Base-by-base conservation (phyloP, 2,113 vertebrate genomes). In the Podocnemis expansa region DNA sequence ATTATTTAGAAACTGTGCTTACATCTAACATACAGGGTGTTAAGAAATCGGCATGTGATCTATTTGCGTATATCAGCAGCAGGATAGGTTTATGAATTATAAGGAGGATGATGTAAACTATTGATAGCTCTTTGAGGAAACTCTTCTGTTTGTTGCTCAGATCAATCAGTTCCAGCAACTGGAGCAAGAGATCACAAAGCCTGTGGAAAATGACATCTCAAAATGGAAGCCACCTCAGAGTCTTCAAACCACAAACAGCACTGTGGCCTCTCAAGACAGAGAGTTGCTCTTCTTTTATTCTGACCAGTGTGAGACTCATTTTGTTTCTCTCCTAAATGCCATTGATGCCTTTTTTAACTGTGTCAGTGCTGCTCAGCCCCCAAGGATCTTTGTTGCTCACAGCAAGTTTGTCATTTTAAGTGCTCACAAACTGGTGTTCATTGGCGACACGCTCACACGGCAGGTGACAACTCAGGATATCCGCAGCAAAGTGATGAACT, bases 381-480 rank as follows among this genome's bases (percentile, higher is more conserved):
- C 99, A 0, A 98, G 99, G 31, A 99, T 99, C 98, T 99, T 99
- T 0, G 99, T 99, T 41, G 99, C 99, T 0, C 99, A 99, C 97
- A 99, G 99, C 98, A 99, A 99, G 73, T 99, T 99, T 31, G 99
- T 99, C 96, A 99, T 99, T 91, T 97, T 99, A 90, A 99, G 99
- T 1, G 99, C 99, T 6, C 99, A 99, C 98, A 99, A 99, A 97
- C 99, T 99, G 6, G 99, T 99, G 21, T 99, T 99, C 98, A 99
- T 99, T 10, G 99, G 99, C 5, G 99, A 99, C 98, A 99, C 99
- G 0, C 97, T 99, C 41, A 98, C 99, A 0, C 94, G 99, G 91
- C 99, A 99, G 91, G 98, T 99, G n/a, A 90, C 98, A 0, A 96
- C 98, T 3, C 98, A 99, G 41, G 99, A 99, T 82, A 98, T 99